These are phyloP conservation scores for Leptinotarsa haldemani DNA, from an alignment of 2,888 invertebrate genomes.

Conservation along the genomic window DNA sequence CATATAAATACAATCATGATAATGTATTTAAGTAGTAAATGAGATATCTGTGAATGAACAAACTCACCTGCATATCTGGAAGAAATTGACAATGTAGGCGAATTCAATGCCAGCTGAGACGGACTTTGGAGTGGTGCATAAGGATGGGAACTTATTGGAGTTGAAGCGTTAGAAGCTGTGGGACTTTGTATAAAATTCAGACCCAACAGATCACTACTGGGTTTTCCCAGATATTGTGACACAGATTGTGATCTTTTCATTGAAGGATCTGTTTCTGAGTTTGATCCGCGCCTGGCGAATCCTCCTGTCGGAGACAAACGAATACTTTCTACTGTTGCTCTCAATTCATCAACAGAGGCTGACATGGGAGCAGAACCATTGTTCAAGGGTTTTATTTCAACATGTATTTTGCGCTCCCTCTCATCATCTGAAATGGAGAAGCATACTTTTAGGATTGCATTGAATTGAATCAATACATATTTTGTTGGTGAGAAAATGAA, in stretches of 20 bases:
- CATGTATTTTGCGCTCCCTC: constrained; percentile 88
- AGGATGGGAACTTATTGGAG: constrained; percentile 74
- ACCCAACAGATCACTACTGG: constrained; percentile 83
- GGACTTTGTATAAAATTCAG: constrained; percentile 83
- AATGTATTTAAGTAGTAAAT: too few relatives aligned
- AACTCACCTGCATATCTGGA: constrained; percentile 69
- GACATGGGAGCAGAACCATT: constrained; percentile 91
- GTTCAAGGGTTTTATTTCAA: constrained; percentile 94
- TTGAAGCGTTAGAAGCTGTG: constrained; percentile 82
- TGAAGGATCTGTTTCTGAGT: constrained; percentile 72
- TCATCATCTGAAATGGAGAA: constrained; percentile 76
- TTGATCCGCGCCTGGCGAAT: constrained; percentile 76
- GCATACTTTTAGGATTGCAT: neutral
- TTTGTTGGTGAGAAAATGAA: too few relatives aligned
- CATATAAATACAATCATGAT: too few relatives aligned
- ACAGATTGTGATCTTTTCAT: constrained; percentile 81
- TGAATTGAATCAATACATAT: too few relatives aligned
- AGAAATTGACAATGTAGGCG: constrained; percentile 71
- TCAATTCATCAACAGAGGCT: constrained; percentile 94
- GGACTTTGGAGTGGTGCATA: constrained; percentile 86
- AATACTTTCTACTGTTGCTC: constrained; percentile 92
- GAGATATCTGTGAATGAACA: neutral
- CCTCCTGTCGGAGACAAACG: constrained; percentile 82
- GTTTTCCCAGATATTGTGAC: constrained; percentile 80
- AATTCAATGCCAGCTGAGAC: constrained; percentile 75